Evolutionary conservation across 2,888 invertebrate genomes (phyloP), one percentile per base, ranked within the genome.

Genomic region (Drosophila mayaguana): DNA sequence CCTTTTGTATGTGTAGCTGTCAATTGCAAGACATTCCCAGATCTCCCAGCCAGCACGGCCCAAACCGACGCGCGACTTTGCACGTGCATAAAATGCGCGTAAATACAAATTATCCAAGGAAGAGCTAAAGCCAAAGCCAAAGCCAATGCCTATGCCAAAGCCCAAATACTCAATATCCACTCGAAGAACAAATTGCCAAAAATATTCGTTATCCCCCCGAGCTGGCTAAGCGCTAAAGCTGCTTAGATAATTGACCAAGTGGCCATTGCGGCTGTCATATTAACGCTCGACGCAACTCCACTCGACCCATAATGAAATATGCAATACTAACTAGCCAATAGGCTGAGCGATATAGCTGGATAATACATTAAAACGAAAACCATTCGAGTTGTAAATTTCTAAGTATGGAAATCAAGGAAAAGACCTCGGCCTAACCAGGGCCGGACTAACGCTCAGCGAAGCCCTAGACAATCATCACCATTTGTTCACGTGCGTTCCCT

Each of bases 1-100:
- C 73, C 70, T 53, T 64, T 60, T 77, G 63, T 75, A 68, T 73
- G 64, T 76, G 40, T 36, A 55, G 22, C 80, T 76, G 80, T 76
- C 73, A 76, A 66, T 70, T 76, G 76, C 66, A 63, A 59, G 42
- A 48, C 45, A 36, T 38, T 50, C 40, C 36, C 54, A 32, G 32
- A 0, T 32, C 32, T 11, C 32, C 3, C 9, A 28, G 28, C 28
- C 28, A 8, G 28, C 28, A 28, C 14, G 5, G 1, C 3, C 12
- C 34, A 12, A 9, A 28, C 28, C 14, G 36, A 6, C 14, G 14
- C 36, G 36, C 14, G 16, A 7, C 28, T 75, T 16, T 51, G 72
- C 60, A 75, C 77, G 77, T 72, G 68, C 72, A 45, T 63, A 53
- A 63, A 63, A 63, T 63, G 72, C 68, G 61, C 73, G 63, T 75